Conservation (phyloP, 1,140 invertebrate genomes). For the Atta texana region DNA sequence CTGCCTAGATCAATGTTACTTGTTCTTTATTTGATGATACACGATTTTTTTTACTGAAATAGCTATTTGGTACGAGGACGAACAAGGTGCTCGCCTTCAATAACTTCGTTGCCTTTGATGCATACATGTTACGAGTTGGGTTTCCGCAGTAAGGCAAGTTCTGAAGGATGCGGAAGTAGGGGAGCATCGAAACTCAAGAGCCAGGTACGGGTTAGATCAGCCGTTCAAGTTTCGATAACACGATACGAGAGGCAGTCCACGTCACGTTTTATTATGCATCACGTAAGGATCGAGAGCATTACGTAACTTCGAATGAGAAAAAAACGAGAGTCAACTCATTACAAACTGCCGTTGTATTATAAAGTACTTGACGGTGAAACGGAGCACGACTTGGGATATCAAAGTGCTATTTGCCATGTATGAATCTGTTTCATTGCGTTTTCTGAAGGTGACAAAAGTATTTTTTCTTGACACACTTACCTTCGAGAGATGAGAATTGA, state of each 20-base stretch:
- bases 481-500: slow-evolving; percentile 98
- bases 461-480: slow-evolving; percentile 86
- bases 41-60: background rate
- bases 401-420: background rate
- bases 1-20: background rate
- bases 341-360: background rate
- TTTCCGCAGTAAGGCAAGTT: slow-evolving; percentile 73
- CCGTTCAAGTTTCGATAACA: slow-evolving; percentile 24
- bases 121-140: slow-evolving; percentile 60
- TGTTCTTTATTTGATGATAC: background rate
- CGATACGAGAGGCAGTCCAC: slow-evolving; percentile 31
- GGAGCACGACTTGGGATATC: background rate
- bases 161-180: slow-evolving; percentile 81
- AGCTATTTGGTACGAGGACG: background rate
- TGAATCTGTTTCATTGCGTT: background rate
- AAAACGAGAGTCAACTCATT: background rate
- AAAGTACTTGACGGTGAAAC: background rate
- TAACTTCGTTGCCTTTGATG: slow-evolving; percentile 23
- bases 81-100: slow-evolving; percentile 3
- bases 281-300: slow-evolving; percentile 39
- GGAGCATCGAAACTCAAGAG: slow-evolving; percentile 73
- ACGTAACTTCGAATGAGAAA: slow-evolving; percentile 29
- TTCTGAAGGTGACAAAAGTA: background rate
- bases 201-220: slow-evolving; percentile 76
- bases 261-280: slow-evolving; percentile 45